A percentile compares a stretch with the other conserved stretches of the same genome.
Evolutionary conservation across 2,113 vertebrate species (phyloP).

Genomic region (Festucalex cinctus): DNA sequence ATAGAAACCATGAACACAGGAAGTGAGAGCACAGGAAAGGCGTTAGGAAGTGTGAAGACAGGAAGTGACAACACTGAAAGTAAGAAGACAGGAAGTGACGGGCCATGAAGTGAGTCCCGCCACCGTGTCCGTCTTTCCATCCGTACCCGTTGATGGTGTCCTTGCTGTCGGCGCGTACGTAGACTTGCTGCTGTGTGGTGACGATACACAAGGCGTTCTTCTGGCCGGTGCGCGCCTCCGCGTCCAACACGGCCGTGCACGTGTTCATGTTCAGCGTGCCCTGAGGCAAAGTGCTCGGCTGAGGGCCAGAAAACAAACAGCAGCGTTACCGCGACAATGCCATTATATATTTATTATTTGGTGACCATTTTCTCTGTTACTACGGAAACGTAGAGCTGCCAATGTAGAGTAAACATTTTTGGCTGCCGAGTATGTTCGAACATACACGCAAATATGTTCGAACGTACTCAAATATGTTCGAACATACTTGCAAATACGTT

Average conservation of each 20-base stretch:
- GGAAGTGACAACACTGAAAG: no score
- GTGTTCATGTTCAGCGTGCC: constrained; percentile 64
- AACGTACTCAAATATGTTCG: no score
- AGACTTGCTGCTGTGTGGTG: constrained; percentile 59
- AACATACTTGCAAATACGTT: no score
- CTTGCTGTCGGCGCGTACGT: constrained; percentile 65
- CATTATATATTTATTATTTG: no score
- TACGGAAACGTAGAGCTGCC: no score
- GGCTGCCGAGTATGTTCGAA: no score
- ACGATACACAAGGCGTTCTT: constrained; percentile 62
- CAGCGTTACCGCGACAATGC: background rate
- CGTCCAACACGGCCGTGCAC: constrained; percentile 57
- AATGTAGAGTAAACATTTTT: no score
- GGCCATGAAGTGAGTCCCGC: background rate
- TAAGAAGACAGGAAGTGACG: background rate
- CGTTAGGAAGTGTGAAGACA: no score
- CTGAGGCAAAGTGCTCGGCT: constrained; percentile 71
- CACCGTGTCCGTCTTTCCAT: background rate
- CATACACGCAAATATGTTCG: no score
- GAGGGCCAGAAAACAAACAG: constrained; percentile 10
- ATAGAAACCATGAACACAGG: no score
- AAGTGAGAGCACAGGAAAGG: no score
- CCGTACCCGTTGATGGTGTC: constrained; percentile 67
- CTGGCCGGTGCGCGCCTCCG: constrained; percentile 65
- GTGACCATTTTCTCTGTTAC: no score